phyloP scores from a whole-genome alignment of 1,140 invertebrate species.

The Condylostylus longicornis region DNA sequence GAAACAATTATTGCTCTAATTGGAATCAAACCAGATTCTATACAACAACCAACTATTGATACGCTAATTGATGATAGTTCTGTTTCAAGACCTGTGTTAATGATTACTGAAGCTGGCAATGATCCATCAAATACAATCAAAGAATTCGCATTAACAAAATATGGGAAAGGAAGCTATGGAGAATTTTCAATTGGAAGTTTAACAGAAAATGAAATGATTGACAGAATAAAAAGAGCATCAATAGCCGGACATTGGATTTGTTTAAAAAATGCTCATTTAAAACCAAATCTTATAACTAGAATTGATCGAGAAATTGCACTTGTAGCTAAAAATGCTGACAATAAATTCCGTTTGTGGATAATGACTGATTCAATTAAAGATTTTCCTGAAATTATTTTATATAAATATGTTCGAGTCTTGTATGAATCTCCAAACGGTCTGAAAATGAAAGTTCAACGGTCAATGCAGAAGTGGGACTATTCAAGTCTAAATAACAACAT shows the following conservation, averaged over 20 bases:
- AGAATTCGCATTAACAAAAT: slow-evolving; percentile 41
- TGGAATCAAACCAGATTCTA: slow-evolving; percentile 33
- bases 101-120: slow-evolving; percentile 57
- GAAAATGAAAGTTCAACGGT: slow-evolving; percentile 41
- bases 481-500: slow-evolving; percentile 13
- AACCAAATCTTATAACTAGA: slow-evolving; percentile 56
- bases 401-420: slow-evolving; percentile 52
- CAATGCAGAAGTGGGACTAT: slow-evolving; percentile 27
- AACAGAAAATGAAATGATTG: slow-evolving; percentile 15
- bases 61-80: slow-evolving; percentile 26
- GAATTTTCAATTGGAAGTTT: slow-evolving; percentile 29
- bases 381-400: slow-evolving; percentile 20
- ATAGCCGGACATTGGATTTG: slow-evolving; percentile 26
- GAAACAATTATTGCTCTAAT: slow-evolving; percentile 54
- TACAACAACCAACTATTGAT: slow-evolving; percentile 21
- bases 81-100: slow-evolving; percentile 51
- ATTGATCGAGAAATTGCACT: slow-evolving; percentile 56
- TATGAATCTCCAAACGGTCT: slow-evolving; percentile 63
- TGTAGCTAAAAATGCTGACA: slow-evolving; percentile 38
- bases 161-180: slow-evolving; percentile 39
- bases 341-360: slow-evolving; percentile 57
- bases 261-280: slow-evolving; percentile 79
- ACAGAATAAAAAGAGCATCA: slow-evolving; percentile 17
- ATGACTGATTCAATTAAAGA: slow-evolving; percentile 37
- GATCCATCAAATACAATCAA: slow-evolving; percentile 70